These are phyloP conservation scores for Drosophila oshimai DNA, from an alignment of 1,140 invertebrate genomes.

Conservation along the genomic window DNA sequence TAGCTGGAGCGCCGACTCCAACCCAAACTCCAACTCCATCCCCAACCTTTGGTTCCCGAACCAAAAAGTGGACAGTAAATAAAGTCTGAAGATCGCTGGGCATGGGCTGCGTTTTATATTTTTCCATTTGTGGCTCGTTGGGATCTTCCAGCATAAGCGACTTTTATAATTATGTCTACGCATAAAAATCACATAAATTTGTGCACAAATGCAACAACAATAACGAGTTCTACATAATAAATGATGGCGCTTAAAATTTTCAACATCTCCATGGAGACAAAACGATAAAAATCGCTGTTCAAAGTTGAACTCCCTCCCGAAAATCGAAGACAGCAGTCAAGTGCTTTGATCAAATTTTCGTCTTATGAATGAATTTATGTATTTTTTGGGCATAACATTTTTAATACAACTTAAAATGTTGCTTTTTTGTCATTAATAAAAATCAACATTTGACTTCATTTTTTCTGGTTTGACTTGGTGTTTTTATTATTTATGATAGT, in stretches of 20 bases:
- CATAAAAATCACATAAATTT: constrained; percentile 83
- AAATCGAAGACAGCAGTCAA: constrained; percentile 40
- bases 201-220: constrained; percentile 76
- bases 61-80: constrained; percentile 50
- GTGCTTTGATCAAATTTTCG: constrained; percentile 42
- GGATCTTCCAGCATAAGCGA: constrained; percentile 31
- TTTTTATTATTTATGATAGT: constrained; percentile 75
- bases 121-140: constrained; percentile 18
- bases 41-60: neutral
- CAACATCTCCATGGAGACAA: constrained; percentile 75
- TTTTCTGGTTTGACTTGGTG: constrained; percentile 38
- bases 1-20: constrained; percentile 75
- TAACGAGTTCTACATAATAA: constrained; percentile 71
- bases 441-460: constrained; percentile 37
- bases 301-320: constrained; percentile 36
- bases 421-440: constrained; percentile 72
- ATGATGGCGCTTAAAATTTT: constrained; percentile 82
- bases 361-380: constrained; percentile 77
- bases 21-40: constrained; percentile 20
- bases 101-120: constrained; percentile 6
- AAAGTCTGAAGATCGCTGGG: constrained; percentile 34
- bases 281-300: constrained; percentile 65
- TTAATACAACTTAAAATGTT: constrained; percentile 39
- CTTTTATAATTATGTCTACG: constrained; percentile 82
- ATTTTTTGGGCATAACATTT: constrained; percentile 47